Evolutionary conservation across 2,888 invertebrate species (phyloP).

Genomic region (Drosophila mettleri): DNA sequence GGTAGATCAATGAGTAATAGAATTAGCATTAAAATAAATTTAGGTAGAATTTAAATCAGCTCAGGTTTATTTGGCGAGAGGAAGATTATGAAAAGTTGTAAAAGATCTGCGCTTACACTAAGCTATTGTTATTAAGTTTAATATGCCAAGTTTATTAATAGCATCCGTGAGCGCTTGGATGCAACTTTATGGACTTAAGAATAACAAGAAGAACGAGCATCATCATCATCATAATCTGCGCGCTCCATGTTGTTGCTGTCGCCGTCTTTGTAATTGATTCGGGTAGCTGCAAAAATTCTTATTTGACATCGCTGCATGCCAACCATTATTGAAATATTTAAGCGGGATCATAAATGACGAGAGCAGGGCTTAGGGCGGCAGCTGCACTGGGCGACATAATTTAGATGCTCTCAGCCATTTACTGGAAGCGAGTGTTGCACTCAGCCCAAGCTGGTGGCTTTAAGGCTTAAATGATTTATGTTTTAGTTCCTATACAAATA

Average conservation of each 20-base stretch:
- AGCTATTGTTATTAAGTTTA: neutral
- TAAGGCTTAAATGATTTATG: constrained; percentile 49
- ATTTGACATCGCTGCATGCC: constrained; percentile 65
- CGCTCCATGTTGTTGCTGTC: constrained; percentile 6
- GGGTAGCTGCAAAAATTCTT: constrained; percentile 54
- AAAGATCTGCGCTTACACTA: neutral
- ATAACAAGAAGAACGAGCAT: constrained; percentile 3
- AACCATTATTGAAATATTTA: constrained; percentile 66
- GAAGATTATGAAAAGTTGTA: neutral
- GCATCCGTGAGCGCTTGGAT: constrained; percentile 10
- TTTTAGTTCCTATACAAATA: constrained; percentile 22
- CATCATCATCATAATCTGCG: constrained; percentile 14
- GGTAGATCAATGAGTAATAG: neutral
- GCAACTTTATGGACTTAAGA: constrained; percentile 24
- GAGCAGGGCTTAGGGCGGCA: neutral
- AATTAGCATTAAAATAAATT: neutral
- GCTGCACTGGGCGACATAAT: constrained; percentile 7
- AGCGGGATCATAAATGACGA: constrained; percentile 18
- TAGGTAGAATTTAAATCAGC: neutral
- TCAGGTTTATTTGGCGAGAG: neutral
- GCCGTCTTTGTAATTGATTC: constrained; percentile 37
- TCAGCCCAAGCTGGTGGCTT: neutral
- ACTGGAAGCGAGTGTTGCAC: constrained; percentile 8
- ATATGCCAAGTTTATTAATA: neutral
- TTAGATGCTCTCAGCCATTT: constrained; percentile 17